These are phyloP conservation scores for Sciurus carolinensis DNA, from an alignment of 2,797 vertebrate genomes.

Conservation along the genomic window DNA sequence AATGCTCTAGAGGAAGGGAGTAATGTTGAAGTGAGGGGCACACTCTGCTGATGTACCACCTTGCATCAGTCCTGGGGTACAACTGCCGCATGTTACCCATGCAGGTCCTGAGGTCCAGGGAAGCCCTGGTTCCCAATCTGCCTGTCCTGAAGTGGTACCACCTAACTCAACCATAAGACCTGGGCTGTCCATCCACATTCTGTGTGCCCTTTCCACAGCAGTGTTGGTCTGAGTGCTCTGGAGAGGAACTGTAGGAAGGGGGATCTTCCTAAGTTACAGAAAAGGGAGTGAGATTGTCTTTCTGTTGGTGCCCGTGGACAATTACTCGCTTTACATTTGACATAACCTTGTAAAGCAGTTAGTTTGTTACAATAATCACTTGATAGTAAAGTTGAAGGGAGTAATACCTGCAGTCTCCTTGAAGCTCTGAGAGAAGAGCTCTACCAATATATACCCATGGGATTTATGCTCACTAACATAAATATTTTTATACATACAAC, in stretches of 20 bases:
- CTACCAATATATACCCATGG: background rate
- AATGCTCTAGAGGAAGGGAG: background rate
- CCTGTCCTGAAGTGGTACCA: accelerated
- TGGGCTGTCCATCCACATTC: background rate
- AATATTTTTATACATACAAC: too few relatives aligned
- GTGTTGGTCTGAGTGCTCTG: background rate
- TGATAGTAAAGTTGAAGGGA: background rate
- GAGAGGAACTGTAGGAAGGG: accelerated
- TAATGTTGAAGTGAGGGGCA: background rate
- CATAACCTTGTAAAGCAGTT: background rate
- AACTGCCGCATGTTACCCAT: accelerated
- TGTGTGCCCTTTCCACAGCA: background rate
- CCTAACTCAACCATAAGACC: too few relatives aligned
- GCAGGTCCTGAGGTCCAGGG: background rate
- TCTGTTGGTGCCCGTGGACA: background rate
- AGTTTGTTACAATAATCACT: background rate
- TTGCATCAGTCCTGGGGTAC: too few relatives aligned
- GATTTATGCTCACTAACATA: background rate
- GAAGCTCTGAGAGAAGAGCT: background rate
- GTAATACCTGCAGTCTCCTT: background rate
- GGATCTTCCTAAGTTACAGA: background rate
- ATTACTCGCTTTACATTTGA: background rate
- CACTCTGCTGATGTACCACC: accelerated
- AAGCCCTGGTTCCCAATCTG: background rate
- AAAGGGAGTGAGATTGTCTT: background rate